Evolutionary conservation across 1,140 invertebrate genomes (phyloP).

Genomic region (Chymomyza costata): DNA sequence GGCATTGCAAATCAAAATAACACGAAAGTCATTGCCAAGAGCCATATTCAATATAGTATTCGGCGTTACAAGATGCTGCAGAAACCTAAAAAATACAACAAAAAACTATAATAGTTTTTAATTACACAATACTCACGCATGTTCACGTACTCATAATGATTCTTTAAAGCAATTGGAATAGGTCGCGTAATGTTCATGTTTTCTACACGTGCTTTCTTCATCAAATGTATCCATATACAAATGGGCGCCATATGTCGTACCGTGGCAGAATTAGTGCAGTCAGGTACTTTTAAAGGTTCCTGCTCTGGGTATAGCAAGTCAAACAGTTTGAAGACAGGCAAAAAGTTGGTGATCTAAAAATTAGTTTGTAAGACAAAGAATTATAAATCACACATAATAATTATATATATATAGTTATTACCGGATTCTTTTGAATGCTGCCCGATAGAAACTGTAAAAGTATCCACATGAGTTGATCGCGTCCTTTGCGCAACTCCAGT

Average conservation of each 20-base stretch:
- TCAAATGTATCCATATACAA: constrained; percentile 96
- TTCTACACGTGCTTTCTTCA: constrained; percentile 93
- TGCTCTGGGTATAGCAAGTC: constrained; percentile 95
- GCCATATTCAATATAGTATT: constrained; percentile 80
- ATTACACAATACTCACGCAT: background rate
- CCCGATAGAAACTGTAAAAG: constrained; percentile 97
- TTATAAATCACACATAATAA: too few relatives aligned
- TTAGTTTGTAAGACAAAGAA: background rate
- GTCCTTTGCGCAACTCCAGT: constrained; percentile 88
- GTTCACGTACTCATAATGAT: constrained; percentile 85
- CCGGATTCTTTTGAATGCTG: constrained; percentile 95
- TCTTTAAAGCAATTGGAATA: constrained; percentile 88
- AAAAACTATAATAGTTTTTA: background rate
- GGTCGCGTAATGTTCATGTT: constrained; percentile 86
- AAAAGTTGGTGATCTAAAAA: constrained; percentile 86
- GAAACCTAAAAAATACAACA: constrained; percentile 78
- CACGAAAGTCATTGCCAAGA: constrained; percentile 90
- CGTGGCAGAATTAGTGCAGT: constrained; percentile 89
- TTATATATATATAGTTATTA: too few relatives aligned
- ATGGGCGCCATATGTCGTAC: constrained; percentile 94
- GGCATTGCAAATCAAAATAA: constrained; percentile 95
- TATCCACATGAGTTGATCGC: constrained; percentile 98
- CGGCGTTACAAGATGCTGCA: constrained; percentile 87
- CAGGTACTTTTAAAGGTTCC: constrained; percentile 91
- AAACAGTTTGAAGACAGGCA: constrained; percentile 93